These are phyloP conservation scores for Temnothorax curvispinosus DNA, from an alignment of 1,140 invertebrate genomes.

Conservation along the genomic window DNA sequence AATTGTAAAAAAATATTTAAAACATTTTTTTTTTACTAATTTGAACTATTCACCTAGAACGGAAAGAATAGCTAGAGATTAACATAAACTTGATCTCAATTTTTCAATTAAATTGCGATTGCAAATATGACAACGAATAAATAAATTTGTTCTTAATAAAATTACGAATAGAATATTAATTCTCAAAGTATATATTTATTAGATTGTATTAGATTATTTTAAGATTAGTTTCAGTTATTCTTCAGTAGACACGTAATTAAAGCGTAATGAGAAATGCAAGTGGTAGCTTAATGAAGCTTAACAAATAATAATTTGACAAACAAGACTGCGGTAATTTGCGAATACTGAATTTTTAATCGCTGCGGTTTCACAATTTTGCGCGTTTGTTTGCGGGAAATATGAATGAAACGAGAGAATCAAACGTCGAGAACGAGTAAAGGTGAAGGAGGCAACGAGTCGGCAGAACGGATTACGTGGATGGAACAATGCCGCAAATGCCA, in stretches of 20 bases:
- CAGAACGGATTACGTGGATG: slow-evolving; percentile 47
- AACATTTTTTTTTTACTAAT: too few relatives aligned
- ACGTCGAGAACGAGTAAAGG: slow-evolving; percentile 37
- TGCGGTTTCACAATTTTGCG: slow-evolving; percentile 33
- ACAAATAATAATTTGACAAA: neutral
- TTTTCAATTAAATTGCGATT: too few relatives aligned
- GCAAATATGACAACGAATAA: too few relatives aligned
- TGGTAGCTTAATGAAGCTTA: neutral
- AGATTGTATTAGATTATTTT: neutral
- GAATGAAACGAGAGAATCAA: slow-evolving; percentile 47
- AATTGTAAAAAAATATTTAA: too few relatives aligned
- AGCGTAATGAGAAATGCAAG: neutral
- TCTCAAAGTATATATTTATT: too few relatives aligned
- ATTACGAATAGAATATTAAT: too few relatives aligned
- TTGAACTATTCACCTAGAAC: too few relatives aligned
- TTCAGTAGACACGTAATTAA: neutral
- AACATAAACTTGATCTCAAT: too few relatives aligned
- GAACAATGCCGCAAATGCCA: slow-evolving; percentile 52
- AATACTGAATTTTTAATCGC: slow-evolving; percentile 32
- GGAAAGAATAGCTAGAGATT: too few relatives aligned
- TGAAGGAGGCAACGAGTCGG: slow-evolving; percentile 37
- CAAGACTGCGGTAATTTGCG: neutral
- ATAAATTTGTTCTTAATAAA: too few relatives aligned
- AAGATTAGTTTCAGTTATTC: neutral
- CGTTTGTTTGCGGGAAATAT: slow-evolving; percentile 38